Conservation (phyloP, 2,797 vertebrate genomes). For the Poeciliopsis presidionis region DNA sequence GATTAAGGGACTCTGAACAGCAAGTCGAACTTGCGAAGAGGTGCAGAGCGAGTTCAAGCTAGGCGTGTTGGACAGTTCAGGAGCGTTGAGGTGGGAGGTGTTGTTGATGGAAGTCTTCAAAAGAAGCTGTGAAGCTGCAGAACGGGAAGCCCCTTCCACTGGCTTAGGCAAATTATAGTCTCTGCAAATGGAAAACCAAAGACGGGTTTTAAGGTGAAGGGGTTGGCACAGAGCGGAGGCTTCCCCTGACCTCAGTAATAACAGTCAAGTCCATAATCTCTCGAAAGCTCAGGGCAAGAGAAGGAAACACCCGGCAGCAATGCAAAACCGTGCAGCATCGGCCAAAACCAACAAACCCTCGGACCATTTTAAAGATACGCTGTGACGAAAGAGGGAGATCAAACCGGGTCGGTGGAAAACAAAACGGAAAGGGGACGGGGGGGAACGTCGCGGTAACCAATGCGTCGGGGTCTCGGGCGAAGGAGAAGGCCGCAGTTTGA, state of each 20-base stretch:
- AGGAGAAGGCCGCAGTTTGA: conserved; percentile 17
- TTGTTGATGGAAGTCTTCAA: background rate
- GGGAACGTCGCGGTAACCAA: conserved; percentile 20
- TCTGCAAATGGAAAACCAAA: conserved; percentile 13
- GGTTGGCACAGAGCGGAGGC: conserved; percentile 37
- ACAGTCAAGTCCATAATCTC: conserved; percentile 49
- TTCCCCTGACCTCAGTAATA: conserved; percentile 49
- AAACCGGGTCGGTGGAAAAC: conserved; percentile 11
- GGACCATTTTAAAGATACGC: conserved; percentile 19
- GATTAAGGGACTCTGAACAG: background rate
- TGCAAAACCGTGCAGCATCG: conserved; percentile 34
- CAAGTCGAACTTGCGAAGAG: background rate
- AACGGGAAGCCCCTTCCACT: background rate
- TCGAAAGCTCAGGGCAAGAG: conserved; percentile 34
- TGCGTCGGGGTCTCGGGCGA: conserved; percentile 19
- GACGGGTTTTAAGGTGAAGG: conserved; percentile 18
- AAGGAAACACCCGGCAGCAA: conserved; percentile 60
- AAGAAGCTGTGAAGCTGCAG: background rate
- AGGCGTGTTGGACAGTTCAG: background rate
- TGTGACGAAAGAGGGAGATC: conserved; percentile 26
- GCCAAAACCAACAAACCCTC: conserved; percentile 21
- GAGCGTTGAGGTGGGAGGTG: background rate
- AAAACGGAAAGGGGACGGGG: background rate
- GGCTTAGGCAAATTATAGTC: background rate
- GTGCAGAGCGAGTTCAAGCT: background rate